These are phyloP conservation scores for Eretmocerus hayati DNA, from an alignment of 2,888 invertebrate species.

Conservation along the genomic window DNA sequence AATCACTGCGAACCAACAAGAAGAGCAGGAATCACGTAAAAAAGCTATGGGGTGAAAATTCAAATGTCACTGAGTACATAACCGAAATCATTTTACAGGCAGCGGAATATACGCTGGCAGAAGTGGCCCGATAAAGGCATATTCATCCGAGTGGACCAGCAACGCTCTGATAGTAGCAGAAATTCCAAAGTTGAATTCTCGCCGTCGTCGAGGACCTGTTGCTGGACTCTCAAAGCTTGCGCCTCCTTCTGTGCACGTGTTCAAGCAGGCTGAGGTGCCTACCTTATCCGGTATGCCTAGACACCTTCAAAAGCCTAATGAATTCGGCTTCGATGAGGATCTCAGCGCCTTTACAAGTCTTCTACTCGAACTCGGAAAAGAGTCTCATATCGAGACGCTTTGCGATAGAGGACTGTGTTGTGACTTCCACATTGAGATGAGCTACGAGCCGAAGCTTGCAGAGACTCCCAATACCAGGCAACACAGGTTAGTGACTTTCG, in stretches of 20 bases:
- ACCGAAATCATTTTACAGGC: too few species aligned
- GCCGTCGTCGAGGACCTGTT: not conserved
- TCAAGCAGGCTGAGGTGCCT: not conserved
- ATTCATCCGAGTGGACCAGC: not conserved
- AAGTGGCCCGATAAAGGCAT: not conserved
- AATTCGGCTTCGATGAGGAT: conserved; percentile 12
- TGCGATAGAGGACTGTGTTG: conserved; percentile 28
- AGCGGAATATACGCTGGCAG: conserved; percentile 5
- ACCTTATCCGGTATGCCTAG: not conserved
- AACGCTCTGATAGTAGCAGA: conserved; percentile 4
- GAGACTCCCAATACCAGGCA: conserved; percentile 21
- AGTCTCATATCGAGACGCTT: conserved; percentile 17
- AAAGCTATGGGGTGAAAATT: too few species aligned
- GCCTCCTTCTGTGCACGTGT: not conserved
- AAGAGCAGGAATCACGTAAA: too few species aligned
- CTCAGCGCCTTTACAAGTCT: conserved; percentile 22
- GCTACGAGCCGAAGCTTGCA: conserved; percentile 17
- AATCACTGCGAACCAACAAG: too few species aligned
- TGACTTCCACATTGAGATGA: conserved; percentile 24
- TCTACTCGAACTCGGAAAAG: conserved; percentile 20
- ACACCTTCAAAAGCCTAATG: too few species aligned
- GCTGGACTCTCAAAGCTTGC: not conserved
- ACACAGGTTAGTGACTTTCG: conserved; percentile 22
- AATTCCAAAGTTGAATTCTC: not conserved
- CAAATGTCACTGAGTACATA: too few species aligned